These are phyloP conservation scores for Sebastes kiyomatsui DNA, from an alignment of 2,797 vertebrate species.

Conservation along the genomic window DNA sequence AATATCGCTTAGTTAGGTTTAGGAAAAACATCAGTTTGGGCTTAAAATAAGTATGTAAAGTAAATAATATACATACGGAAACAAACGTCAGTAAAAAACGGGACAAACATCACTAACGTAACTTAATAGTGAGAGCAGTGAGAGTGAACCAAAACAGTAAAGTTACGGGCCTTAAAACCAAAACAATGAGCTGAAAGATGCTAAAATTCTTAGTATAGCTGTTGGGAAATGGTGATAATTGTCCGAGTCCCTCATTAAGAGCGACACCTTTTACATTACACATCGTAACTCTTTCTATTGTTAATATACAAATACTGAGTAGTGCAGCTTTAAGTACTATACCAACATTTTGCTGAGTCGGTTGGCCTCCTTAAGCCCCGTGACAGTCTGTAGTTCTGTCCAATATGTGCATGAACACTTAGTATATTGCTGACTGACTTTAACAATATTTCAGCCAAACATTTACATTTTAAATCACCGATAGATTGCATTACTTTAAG, in stretches of 20 bases:
- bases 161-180: fast-evolving
- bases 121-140: not conserved
- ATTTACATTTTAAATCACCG: not conserved
- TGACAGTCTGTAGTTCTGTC: not conserved
- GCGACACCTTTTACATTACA: not conserved
- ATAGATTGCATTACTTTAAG: not conserved
- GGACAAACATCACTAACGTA: no score
- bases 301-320: not conserved
- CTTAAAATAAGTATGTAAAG: no score
- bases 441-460: not conserved
- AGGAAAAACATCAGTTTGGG: no score
- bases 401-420: not conserved
- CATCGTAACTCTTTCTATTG: not conserved
- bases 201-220: not conserved
- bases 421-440: not conserved
- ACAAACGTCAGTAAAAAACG: no score
- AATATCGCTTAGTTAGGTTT: fast-evolving
- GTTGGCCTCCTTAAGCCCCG: not conserved
- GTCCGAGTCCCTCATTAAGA: no score
- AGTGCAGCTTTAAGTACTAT: not conserved
- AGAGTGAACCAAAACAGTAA: not conserved
- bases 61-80: no score
- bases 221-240: no score
- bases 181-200: not conserved
- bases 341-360: not conserved